Evolutionary conservation across 2,888 invertebrate genomes (phyloP), one percentile per base, ranked within the genome.

Genomic region (Malacosoma neustria): DNA sequence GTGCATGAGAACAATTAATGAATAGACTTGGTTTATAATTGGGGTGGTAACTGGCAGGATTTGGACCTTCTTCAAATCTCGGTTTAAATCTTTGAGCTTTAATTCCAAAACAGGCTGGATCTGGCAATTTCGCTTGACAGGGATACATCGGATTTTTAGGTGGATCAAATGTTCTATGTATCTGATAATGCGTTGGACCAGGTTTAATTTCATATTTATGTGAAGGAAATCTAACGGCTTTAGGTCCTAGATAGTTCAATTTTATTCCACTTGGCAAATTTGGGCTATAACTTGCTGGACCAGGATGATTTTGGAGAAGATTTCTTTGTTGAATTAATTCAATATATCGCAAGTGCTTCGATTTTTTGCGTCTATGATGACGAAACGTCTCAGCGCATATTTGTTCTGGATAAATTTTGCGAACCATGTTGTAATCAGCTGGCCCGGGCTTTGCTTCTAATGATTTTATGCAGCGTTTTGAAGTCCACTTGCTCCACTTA

Each of bases 401-500:
- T 46, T 64, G 45, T 13, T 45, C 44, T 13, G 41, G 33, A 7
- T 53, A 58, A 14, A 56, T 61, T 32, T 48, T 30, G 14, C 39
- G 63, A 38, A 54, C 53, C 13, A 68, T 35, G 13, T 11, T 43
- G 38, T 84, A 82, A 46, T 72, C 61, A 11, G 73, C 62, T 22
- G 84, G 84, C 3, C 84, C 79, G 14, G 82, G 82, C 11, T 43
- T 46, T 4, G 34, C 14, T 36, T 64, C 51, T 13, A 39, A 12
- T 11, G 39, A 11, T 43, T 54, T 54, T 30, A 37, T 31, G 7
- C 47, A 39, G 37, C 66, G 56, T 40, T 52, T 54, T 11, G 72
- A 57, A 37, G 63, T 70, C 60, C 74, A 56, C 13, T 55, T 48
- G 55, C 81, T 79, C 84, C 82, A 81, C 65, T 81, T 82, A 31